Base-by-base conservation (phyloP, 2,113 vertebrate genomes). In the Tachysurus fulvidraco region DNA sequence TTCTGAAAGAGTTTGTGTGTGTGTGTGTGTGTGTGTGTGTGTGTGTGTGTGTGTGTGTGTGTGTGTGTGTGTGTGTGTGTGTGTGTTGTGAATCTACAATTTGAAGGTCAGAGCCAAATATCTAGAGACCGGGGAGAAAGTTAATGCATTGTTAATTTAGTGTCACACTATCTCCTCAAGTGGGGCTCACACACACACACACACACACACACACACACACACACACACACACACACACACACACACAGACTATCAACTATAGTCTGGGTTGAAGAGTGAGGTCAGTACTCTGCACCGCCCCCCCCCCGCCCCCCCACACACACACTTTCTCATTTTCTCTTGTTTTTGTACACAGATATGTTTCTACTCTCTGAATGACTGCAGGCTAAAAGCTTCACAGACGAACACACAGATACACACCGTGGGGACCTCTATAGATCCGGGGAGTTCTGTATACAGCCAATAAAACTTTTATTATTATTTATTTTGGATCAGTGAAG, bases 111-210 rank as follows among this genome's bases (percentile, higher is more conserved):
- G 78, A 91, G 84, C 71, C 57, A 89, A 88, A 83, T 84, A 89
- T 89, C 88, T 86, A 57, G 88, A 89, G 86, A 88, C 84, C 23
- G 17, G 79, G 41, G 50, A 83, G 59, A 88, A 57, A 89, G 88
- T 89, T 91, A 89, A 89, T 91, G 88, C 90, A 91, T 91, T 91
- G 90, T 91, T 91, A 89, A 91, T 89, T 91, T 78, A 86, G 84
- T 86, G 88, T 85, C 82, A 91, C 86, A 88, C 86, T 86, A 90
- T 90, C 89, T 84, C 62, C 82, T 76, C 89, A 84, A 84, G 86
- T 84, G 86, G 82, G 21, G 81, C 73, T 84, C 87, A 78, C 85
- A 85, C 84, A 80, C 84, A 79, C 86, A 57, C 88, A 73, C 86
- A 71, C 84, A 71, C 78, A 77, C 81, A 88, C 89, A 88, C 83